A percentile compares a stretch with the other conserved stretches of the same genome.
Evolutionary conservation across 2,888 invertebrate genomes (phyloP).

Genomic region (Parochlus steinenii): DNA sequence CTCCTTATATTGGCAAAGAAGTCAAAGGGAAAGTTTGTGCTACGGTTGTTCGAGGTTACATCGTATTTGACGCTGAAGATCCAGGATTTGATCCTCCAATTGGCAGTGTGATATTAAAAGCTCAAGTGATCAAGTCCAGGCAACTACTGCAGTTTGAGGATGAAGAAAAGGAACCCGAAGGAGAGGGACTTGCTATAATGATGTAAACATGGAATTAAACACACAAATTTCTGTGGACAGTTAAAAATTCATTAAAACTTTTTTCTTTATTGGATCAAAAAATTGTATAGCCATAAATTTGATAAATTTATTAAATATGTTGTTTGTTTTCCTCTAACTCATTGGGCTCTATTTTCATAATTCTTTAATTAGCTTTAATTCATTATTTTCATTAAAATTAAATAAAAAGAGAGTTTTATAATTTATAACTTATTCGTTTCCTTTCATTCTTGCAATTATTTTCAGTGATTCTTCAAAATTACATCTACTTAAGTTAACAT

Average conservation of each 20-base stretch:
- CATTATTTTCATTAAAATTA: too few relatives aligned
- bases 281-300: too few relatives aligned
- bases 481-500: too few relatives aligned
- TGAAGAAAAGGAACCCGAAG: neutral
- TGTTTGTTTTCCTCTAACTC: too few relatives aligned
- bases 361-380: too few relatives aligned
- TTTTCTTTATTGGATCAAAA: too few relatives aligned
- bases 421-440: too few relatives aligned
- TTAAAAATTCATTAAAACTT: slow-evolving; percentile 1
- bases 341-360: too few relatives aligned
- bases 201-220: neutral
- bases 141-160: neutral
- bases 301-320: too few relatives aligned
- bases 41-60: slow-evolving; percentile 46
- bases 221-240: neutral
- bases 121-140: neutral
- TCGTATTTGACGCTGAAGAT: slow-evolving; percentile 35
- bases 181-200: neutral
- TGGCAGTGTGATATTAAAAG: slow-evolving; percentile 22
- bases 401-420: too few relatives aligned
- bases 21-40: slow-evolving; percentile 44
- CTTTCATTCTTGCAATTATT: too few relatives aligned
- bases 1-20: slow-evolving; percentile 44
- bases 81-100: slow-evolving; percentile 26
- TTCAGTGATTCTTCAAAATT: too few relatives aligned